Evolutionary conservation across 2,888 invertebrate genomes (phyloP).

Genomic region (Sisyra nigra): DNA sequence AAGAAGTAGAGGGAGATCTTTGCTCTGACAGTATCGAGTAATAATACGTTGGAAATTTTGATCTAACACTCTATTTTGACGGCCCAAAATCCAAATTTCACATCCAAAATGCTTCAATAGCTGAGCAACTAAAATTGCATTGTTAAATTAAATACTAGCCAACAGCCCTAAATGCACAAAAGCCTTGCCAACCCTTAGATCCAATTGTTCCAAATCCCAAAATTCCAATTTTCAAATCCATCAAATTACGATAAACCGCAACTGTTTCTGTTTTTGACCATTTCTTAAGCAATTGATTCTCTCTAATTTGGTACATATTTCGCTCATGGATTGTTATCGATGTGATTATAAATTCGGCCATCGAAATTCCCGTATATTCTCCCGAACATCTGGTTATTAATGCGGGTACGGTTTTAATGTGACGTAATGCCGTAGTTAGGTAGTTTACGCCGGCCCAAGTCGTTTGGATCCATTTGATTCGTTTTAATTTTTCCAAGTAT

Average conservation of each 20-base stretch:
- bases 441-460: slow-evolving; percentile 31
- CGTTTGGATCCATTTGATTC: slow-evolving; percentile 28
- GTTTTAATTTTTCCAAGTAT: slow-evolving; percentile 22
- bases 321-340: slow-evolving; percentile 32
- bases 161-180: no score
- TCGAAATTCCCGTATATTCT: slow-evolving; percentile 22
- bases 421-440: slow-evolving; percentile 16
- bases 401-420: slow-evolving; percentile 17
- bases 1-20: slow-evolving; percentile 24
- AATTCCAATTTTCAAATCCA: slow-evolving; percentile 32
- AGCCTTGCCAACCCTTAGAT: slow-evolving; percentile 4
- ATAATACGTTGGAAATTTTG: slow-evolving; percentile 10
- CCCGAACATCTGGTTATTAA: slow-evolving; percentile 28
- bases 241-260: slow-evolving; percentile 23
- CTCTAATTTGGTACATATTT: slow-evolving; percentile 21
- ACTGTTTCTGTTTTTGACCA: slow-evolving; percentile 25
- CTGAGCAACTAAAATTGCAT: slow-evolving; percentile 29
- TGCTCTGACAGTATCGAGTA: slow-evolving; percentile 20
- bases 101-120: slow-evolving; percentile 29
- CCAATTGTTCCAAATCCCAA: slow-evolving; percentile 37
- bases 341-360: slow-evolving; percentile 33
- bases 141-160: no score
- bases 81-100: slow-evolving; percentile 25
- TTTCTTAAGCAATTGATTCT: slow-evolving; percentile 21
- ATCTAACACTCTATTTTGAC: slow-evolving; percentile 14